phyloP scores from a whole-genome alignment of 2,888 invertebrate genomes.

The Nesidiocoris tenuis region DNA sequence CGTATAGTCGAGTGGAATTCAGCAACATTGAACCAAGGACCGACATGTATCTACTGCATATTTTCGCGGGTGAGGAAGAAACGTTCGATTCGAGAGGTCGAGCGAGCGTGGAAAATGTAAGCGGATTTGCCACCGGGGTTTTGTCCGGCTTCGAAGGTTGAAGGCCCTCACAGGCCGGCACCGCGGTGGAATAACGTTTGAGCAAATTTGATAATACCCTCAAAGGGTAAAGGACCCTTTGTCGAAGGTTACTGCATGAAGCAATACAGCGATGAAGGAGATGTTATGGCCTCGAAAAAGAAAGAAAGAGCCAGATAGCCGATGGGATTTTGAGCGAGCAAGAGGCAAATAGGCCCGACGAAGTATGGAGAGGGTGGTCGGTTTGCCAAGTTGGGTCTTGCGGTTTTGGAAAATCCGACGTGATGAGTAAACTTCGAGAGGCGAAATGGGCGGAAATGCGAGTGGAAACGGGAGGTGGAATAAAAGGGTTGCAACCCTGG shows the following conservation, averaged over 20 bases:
- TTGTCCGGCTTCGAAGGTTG: neutral
- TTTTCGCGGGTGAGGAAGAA: neutral
- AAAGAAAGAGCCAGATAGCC: neutral
- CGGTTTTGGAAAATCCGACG: constrained; percentile 40
- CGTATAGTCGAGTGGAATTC: too few relatives aligned
- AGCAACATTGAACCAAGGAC: too few relatives aligned
- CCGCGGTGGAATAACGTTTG: constrained; percentile 7
- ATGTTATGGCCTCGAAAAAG: neutral
- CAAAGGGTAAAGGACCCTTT: constrained; percentile 20
- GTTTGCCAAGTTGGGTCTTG: constrained; percentile 38
- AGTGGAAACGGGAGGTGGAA: neutral
- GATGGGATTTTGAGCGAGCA: neutral
- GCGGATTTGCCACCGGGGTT: constrained; percentile 13
- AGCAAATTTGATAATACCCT: constrained; percentile 37
- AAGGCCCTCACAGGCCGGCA: neutral
- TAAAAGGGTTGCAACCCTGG: neutral
- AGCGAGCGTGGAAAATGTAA: neutral
- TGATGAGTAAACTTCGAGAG: constrained; percentile 41
- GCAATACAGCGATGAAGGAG: neutral
- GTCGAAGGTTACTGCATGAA: neutral
- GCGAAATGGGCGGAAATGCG: neutral
- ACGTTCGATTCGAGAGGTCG: too few relatives aligned
- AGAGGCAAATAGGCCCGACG: neutral
- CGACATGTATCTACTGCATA: neutral
- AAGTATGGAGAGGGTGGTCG: constrained; percentile 21